phyloP scores from a whole-genome alignment of 2,113 vertebrate genomes.

The Takifugu bimaculatus region DNA sequence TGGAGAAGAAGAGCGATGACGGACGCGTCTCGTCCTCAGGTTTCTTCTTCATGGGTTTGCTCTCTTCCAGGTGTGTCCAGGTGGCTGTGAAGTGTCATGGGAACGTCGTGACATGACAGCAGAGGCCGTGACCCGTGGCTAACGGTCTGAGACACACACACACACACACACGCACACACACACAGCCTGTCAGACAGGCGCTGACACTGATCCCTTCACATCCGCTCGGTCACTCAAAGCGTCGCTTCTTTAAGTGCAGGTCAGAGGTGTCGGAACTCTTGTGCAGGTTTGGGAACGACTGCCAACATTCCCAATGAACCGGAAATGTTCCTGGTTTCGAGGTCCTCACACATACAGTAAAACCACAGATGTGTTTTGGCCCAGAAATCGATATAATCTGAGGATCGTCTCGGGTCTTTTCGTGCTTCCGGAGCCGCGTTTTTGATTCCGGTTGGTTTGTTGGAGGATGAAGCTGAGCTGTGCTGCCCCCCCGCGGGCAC shows the following conservation, averaged over 20 bases:
- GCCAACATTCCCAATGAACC: no score
- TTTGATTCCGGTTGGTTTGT: no score
- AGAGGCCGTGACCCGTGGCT: constrained; percentile 49
- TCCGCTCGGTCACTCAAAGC: constrained; percentile 25
- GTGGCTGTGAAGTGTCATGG: constrained; percentile 64
- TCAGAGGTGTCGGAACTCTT: constrained; percentile 1
- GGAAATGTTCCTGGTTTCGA: no score
- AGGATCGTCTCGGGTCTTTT: no score
- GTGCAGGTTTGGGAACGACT: no score
- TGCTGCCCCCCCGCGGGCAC: no score
- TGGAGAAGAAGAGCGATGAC: neutral
- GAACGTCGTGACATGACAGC: constrained; percentile 54
- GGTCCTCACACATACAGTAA: no score
- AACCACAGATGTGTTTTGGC: no score
- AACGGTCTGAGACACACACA: constrained; percentile 1
- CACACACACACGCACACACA: constrained; percentile 17
- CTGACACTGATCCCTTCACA: constrained; percentile 62
- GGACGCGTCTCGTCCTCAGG: neutral
- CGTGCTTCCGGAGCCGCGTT: no score
- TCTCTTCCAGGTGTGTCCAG: constrained; percentile 61
- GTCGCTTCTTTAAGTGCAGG: neutral
- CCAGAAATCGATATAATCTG: no score
- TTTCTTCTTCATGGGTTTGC: neutral
- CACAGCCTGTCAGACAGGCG: constrained; percentile 57
- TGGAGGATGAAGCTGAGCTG: no score